Evolutionary conservation across 1,140 invertebrate species (phyloP).

Genomic region (Tetragonula clypearis): DNA sequence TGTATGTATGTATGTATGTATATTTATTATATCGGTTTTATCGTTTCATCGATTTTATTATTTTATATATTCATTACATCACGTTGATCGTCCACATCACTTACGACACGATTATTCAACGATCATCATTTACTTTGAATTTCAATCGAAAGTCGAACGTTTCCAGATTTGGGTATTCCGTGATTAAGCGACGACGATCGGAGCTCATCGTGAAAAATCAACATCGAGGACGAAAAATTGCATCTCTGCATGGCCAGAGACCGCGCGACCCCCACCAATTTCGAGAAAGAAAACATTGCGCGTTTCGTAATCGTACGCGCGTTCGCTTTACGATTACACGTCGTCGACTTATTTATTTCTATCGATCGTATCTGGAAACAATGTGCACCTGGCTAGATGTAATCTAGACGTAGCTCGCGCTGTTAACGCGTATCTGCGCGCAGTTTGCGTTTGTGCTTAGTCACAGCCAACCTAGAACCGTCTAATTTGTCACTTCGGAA

Average conservation of each 20-base stretch:
- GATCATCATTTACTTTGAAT: not conserved
- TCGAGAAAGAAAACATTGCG: too few species aligned
- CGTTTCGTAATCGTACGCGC: not conserved
- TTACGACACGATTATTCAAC: too few species aligned
- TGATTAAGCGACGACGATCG: not conserved
- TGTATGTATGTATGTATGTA: too few species aligned
- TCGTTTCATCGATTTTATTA: too few species aligned
- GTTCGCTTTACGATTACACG: not conserved
- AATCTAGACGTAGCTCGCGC: constrained; percentile 2
- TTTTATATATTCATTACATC: too few species aligned
- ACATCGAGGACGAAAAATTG: not conserved
- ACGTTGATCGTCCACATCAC: too few species aligned
- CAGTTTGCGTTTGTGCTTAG: not conserved
- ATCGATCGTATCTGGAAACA: not conserved
- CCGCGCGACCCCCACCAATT: too few species aligned
- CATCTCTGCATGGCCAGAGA: not conserved
- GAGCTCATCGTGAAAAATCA: not conserved
- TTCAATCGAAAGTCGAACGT: not conserved
- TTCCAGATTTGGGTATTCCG: not conserved
- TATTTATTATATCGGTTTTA: too few species aligned
- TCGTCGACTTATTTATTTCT: not conserved
- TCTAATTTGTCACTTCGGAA: constrained; percentile 15
- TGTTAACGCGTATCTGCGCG: not conserved
- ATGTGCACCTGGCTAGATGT: not conserved
- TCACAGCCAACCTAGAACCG: constrained; percentile 11